Conservation (phyloP, 2,888 invertebrate species). For the Sesia bembeciformis region DNA sequence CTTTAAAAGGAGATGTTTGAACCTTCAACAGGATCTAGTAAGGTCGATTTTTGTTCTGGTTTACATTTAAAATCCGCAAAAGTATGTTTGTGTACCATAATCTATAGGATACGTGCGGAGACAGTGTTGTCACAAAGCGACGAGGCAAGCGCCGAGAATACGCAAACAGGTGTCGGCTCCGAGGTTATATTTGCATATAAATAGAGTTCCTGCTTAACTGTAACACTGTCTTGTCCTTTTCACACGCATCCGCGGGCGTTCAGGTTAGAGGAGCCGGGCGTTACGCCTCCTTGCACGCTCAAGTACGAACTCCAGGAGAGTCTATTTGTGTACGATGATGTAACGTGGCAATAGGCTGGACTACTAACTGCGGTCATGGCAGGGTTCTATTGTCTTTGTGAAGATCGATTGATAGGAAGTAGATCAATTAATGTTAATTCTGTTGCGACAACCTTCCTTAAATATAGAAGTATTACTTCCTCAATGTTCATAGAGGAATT, state of each 20-base stretch:
- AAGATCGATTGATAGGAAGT: constrained; percentile 18
- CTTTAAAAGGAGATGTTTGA: constrained; percentile 4
- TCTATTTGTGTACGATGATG: constrained; percentile 68
- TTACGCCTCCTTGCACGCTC: constrained; percentile 57
- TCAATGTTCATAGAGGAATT: constrained; percentile 26
- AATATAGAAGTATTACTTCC: too few species aligned
- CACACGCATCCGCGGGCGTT: constrained; percentile 41
- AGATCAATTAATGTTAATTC: constrained; percentile 9
- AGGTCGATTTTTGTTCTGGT: constrained; percentile 14
- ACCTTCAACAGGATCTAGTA: constrained; percentile 14
- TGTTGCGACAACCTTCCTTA: too few species aligned
- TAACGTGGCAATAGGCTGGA: constrained; percentile 47
- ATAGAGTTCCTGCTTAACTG: constrained; percentile 75
- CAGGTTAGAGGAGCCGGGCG: constrained; percentile 50
- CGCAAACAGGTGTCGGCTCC: constrained; percentile 74
- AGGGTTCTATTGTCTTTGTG: constrained; percentile 2
- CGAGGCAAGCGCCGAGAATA: constrained; percentile 62
- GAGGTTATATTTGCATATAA: constrained; percentile 75
- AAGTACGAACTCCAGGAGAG: constrained; percentile 60
- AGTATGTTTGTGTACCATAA: constrained; percentile 35
- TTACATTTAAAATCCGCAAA: constrained; percentile 15
- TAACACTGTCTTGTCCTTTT: constrained; percentile 65
- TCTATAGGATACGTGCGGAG: constrained; percentile 51
- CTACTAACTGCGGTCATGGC: constrained; percentile 30
- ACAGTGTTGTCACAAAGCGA: constrained; percentile 62